These are phyloP conservation scores for Ifrita kowaldi DNA, from an alignment of 2,113 vertebrate species.

Conservation along the genomic window DNA sequence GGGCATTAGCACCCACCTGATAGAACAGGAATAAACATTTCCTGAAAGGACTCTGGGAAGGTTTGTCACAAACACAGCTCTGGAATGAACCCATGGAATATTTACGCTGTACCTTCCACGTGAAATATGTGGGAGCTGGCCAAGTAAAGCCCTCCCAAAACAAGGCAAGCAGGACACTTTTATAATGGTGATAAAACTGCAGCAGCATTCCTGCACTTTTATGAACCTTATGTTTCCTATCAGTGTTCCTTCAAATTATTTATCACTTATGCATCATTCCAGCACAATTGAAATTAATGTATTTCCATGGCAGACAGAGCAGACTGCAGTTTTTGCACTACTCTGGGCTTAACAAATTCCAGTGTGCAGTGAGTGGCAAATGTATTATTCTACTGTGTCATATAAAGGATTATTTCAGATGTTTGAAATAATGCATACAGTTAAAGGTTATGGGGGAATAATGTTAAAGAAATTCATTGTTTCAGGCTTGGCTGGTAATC, in stretches of 20 bases:
- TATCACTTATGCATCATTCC: background rate
- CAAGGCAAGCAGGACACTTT: background rate
- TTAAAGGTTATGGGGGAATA: conserved; percentile 56
- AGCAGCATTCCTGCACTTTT: background rate
- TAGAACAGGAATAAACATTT: conserved; percentile 18
- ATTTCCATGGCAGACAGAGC: background rate
- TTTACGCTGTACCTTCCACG: conserved; percentile 4
- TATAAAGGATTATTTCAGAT: conserved; percentile 22
- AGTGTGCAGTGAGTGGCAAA: background rate
- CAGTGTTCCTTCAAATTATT: background rate
- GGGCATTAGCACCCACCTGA: conserved; percentile 5
- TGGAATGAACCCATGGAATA: conserved; percentile 16
- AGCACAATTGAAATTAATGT: background rate
- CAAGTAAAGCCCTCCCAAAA: background rate
- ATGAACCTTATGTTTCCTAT: conserved; percentile 4
- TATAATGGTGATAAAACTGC: background rate
- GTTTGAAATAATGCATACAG: conserved; percentile 23
- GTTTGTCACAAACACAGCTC: background rate
- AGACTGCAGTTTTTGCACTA: background rate
- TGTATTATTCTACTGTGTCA: background rate
- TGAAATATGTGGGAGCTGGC: background rate
- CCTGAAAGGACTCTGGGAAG: background rate
- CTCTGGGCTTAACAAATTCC: background rate
- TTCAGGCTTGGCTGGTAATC: conserved; percentile 33
- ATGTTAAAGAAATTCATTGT: conserved; percentile 27